Base-by-base conservation (phyloP, 2,797 vertebrate genomes). In the Darevskia nairensis region DNA sequence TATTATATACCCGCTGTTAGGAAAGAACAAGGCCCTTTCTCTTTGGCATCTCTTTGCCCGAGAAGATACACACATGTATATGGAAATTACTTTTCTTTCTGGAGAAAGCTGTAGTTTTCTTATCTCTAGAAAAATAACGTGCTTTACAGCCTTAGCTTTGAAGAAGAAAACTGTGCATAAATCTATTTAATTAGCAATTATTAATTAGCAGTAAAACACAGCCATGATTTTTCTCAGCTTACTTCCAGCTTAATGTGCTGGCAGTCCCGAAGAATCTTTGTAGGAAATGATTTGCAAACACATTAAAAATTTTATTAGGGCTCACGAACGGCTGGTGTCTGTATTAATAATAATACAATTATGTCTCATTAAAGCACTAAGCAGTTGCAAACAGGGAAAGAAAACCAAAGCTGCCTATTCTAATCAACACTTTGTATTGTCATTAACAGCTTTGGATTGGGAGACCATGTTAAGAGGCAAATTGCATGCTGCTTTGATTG, bases 401-500 rank as follows among this genome's bases (percentile, higher is more conserved):
- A 41, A 88, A 86, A 86, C 46, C 5, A 1, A 87, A 86, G 9
- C 0, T 0, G 79, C 17, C 66, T 85, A 44, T 92, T 85, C 81
- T 72, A 92, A 80, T 92, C 25, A 82, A 55, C 86, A 19, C 75
- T 89, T 27, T 89, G 17, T 41, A 19, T 50, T 72, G 4, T 25
- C 85, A 82, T 82, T 89, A 89, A 61, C 13, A 80, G 0, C 41
- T 35, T 77, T 86, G 81, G 19, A 74, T 64, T 91, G 61, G 39
- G 79, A 92, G 89, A 89, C 69, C 35, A 77, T 89, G 90, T 90
- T 72, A 85, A 93, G 93, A 81, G 87, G 86, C 39, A 92, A 91
- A 89, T 82, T 89, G 84, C 84, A 88, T 81, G 80, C 87, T 75
- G 82, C 61, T 89, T 93, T 89, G 44, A 88, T 39, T 91, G 78